Evolutionary conservation across 2,113 vertebrate species (phyloP).

Genomic region (Onychostoma macrolepis): DNA sequence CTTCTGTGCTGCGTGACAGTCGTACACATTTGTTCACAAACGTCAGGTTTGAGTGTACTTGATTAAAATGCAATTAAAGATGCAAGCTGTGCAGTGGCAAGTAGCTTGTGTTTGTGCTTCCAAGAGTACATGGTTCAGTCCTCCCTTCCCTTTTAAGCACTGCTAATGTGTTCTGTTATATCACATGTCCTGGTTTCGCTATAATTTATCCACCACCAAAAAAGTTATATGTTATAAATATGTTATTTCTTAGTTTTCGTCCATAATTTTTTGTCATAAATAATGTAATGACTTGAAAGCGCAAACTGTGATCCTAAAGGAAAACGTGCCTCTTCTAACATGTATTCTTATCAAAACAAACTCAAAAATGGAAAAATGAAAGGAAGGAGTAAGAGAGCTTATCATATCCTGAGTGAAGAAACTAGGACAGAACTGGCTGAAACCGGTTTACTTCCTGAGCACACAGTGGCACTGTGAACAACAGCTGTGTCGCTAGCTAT

Average conservation of each 20-base stretch:
- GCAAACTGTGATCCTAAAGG: not conserved
- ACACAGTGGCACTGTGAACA: conserved; percentile 33
- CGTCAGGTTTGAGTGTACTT: not conserved
- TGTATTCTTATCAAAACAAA: not conserved
- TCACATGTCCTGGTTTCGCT: not conserved
- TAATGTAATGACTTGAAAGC: not conserved
- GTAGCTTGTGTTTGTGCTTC: not conserved
- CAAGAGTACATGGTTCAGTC: not conserved
- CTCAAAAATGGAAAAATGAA: not conserved
- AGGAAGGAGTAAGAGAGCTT: not conserved
- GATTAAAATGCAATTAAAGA: not conserved
- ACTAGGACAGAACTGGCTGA: conserved; percentile 48
- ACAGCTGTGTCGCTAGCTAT: not conserved
- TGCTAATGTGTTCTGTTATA: not conserved
- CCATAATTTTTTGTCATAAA: not conserved
- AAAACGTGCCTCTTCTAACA: not conserved
- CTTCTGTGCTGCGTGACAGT: not conserved
- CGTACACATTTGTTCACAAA: not conserved
- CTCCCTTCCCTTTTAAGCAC: not conserved
- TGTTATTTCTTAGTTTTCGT: not conserved
- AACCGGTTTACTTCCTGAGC: conserved; percentile 51
- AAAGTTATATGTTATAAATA: not conserved
- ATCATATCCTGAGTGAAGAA: not conserved
- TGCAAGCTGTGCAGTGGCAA: not conserved
- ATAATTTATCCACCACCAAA: not conserved